phyloP scores from a whole-genome alignment of 2,888 invertebrate species.

The Chymomyza caudatula region DNA sequence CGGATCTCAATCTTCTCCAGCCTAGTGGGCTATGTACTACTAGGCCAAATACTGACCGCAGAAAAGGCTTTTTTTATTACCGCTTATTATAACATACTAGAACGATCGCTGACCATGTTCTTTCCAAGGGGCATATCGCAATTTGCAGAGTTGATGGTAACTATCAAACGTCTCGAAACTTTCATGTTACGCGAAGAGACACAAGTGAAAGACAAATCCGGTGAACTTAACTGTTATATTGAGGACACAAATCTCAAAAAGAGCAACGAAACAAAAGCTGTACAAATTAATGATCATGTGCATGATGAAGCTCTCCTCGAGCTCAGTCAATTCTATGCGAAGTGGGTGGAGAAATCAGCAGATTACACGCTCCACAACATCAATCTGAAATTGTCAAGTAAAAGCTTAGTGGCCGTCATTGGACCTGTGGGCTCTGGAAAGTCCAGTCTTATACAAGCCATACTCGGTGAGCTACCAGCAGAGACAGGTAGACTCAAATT shows the following conservation, averaged over 20 bases:
- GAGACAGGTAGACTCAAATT: conserved; percentile 80
- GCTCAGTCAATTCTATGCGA: conserved; percentile 82
- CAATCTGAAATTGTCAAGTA: conserved; percentile 82
- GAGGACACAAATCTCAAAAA: conserved; percentile 36
- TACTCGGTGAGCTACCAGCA: conserved; percentile 79
- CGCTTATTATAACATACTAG: conserved; percentile 91
- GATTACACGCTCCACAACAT: conserved; percentile 84
- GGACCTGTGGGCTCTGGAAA: conserved; percentile 86
- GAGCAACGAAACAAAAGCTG: conserved; percentile 17
- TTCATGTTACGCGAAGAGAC: conserved; percentile 83
- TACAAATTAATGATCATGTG: conserved; percentile 13
- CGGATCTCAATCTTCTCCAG: conserved; percentile 92
- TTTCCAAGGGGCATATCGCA: conserved; percentile 87
- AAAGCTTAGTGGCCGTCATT: conserved; percentile 83
- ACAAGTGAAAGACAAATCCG: conserved; percentile 65
- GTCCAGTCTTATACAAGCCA: conserved; percentile 79
- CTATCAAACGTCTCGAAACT: conserved; percentile 80
- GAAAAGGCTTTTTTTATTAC: conserved; percentile 92
- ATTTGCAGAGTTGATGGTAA: conserved; percentile 82
- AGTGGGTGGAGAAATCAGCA: conserved; percentile 81
- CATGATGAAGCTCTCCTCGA: conserved; percentile 76
- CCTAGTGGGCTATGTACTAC: conserved; percentile 86
- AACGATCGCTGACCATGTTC: conserved; percentile 91
- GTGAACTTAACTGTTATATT: conserved; percentile 8
- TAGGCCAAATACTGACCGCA: conserved; percentile 86